Evolutionary conservation across 1,140 invertebrate genomes (phyloP).

Genomic region (Thalassaphorura encarpata): DNA sequence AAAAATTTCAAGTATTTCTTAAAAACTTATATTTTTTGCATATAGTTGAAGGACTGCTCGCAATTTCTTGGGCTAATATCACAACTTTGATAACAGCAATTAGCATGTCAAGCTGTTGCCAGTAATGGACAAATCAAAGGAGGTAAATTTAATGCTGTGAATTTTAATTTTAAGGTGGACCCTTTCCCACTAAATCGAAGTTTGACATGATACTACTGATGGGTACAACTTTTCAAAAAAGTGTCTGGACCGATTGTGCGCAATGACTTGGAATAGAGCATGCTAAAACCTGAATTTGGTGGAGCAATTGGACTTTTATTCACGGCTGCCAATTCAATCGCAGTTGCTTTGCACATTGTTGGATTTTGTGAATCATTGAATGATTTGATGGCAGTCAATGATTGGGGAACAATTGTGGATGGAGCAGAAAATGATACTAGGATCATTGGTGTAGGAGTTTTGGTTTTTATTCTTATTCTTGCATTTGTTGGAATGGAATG

Average conservation of each 20-base stretch:
- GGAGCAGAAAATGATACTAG: slow-evolving; percentile 41
- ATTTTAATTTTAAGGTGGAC: too few relatives aligned
- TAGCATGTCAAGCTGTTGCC: slow-evolving; percentile 57
- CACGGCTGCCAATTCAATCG: slow-evolving; percentile 53
- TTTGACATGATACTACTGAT: too few relatives aligned
- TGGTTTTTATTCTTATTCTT: slow-evolving; percentile 38
- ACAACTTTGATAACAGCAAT: slow-evolving; percentile 50
- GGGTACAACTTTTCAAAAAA: too few relatives aligned
- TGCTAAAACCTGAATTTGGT: slow-evolving; percentile 57
- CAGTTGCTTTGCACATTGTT: slow-evolving; percentile 53
- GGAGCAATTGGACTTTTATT: slow-evolving; percentile 56
- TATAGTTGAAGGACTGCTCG: slow-evolving; percentile 37
- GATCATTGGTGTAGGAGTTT: slow-evolving; percentile 36
- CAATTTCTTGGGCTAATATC: slow-evolving; percentile 44
- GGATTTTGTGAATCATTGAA: slow-evolving; percentile 53
- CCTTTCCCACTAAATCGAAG: too few relatives aligned
- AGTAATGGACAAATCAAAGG: slow-evolving; percentile 48
- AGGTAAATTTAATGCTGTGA: slow-evolving; percentile 53
- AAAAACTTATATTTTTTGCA: slow-evolving; percentile 7
- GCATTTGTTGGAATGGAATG: slow-evolving; percentile 45
- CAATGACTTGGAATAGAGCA: slow-evolving; percentile 53
- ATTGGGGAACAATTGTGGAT: slow-evolving; percentile 33
- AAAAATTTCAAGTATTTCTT: not conserved
- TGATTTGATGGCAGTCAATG: slow-evolving; percentile 37
- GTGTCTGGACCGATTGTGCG: too few relatives aligned